A percentile compares a stretch with the other conserved stretches of the same genome.
Evolutionary conservation across 2,797 vertebrate genomes (phyloP).

Genomic region (Sitta carolinensis): DNA sequence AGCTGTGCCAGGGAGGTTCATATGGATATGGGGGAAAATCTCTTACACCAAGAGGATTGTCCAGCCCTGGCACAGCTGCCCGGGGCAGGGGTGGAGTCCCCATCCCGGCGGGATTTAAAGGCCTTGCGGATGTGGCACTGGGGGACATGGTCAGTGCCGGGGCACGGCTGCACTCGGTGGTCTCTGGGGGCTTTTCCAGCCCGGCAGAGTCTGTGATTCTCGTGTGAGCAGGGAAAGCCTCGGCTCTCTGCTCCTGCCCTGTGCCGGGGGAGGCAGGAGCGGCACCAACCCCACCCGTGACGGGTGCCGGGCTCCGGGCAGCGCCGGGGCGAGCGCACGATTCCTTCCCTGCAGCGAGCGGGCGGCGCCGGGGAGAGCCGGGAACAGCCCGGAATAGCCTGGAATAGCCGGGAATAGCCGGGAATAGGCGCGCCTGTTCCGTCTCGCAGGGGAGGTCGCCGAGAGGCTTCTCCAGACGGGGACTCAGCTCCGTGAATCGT

Average conservation of each 20-base stretch:
- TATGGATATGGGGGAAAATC: too few relatives aligned
- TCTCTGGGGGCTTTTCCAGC: not conserved
- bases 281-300: fast-evolving
- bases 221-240: not conserved
- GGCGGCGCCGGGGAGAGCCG: not conserved
- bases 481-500: not conserved
- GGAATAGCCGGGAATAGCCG: not conserved
- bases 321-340: too few relatives aligned
- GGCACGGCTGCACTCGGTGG: fast-evolving
- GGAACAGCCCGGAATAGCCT: not conserved
- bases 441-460: not conserved
- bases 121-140: not conserved
- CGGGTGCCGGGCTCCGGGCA: not conserved
- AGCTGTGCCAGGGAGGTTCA: too few relatives aligned
- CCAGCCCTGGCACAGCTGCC: not conserved
- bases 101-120: not conserved
- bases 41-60: not conserved
- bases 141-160: not conserved
- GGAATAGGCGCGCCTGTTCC: not conserved
- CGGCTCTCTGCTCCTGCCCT: fast-evolving
- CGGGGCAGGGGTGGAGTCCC: too few relatives aligned
- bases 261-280: not conserved
- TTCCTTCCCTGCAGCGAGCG: not conserved
- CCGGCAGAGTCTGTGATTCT: not conserved
- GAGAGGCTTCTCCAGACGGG: not conserved